These are phyloP conservation scores for Scaptomyza pallida DNA, from an alignment of 1,140 invertebrate species.

Conservation along the genomic window DNA sequence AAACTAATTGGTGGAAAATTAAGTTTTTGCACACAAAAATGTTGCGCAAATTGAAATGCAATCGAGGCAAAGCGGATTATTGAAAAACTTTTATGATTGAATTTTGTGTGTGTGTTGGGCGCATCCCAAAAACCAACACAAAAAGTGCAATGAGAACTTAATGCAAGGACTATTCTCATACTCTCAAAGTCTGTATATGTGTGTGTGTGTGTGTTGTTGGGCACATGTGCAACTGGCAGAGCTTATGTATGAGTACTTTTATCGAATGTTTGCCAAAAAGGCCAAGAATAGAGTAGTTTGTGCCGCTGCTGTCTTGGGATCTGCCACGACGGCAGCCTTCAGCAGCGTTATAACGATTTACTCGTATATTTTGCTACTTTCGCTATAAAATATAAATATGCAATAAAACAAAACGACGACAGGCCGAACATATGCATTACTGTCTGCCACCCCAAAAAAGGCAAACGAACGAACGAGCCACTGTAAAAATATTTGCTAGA, in stretches of 20 bases:
- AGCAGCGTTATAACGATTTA: constrained; percentile 65
- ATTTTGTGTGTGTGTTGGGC: constrained; percentile 52
- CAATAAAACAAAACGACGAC: constrained; percentile 82
- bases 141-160: constrained; percentile 66
- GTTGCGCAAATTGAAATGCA: constrained; percentile 81
- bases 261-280: constrained; percentile 68
- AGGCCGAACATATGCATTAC: constrained; percentile 74
- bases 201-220: constrained; percentile 32
- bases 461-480: background rate
- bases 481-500: constrained; percentile 64
- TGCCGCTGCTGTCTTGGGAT: constrained; percentile 9
- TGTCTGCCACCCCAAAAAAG: constrained; percentile 1
- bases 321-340: background rate
- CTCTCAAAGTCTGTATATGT: constrained; percentile 25
- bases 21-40: constrained; percentile 77
- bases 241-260: constrained; percentile 59
- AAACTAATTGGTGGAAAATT: constrained; percentile 83
- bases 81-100: constrained; percentile 82
- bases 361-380: constrained; percentile 78
- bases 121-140: constrained; percentile 35
- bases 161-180: constrained; percentile 31
- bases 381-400: constrained; percentile 82
- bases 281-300: constrained; percentile 28
- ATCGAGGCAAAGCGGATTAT: constrained; percentile 81
- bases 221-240: constrained; percentile 68